Percentiles rank a stretch among this genome's conserved stretches.
These are phyloP conservation scores for Achatina immaculata DNA, from an alignment of 1,140 invertebrate genomes.

Conservation along the genomic window DNA sequence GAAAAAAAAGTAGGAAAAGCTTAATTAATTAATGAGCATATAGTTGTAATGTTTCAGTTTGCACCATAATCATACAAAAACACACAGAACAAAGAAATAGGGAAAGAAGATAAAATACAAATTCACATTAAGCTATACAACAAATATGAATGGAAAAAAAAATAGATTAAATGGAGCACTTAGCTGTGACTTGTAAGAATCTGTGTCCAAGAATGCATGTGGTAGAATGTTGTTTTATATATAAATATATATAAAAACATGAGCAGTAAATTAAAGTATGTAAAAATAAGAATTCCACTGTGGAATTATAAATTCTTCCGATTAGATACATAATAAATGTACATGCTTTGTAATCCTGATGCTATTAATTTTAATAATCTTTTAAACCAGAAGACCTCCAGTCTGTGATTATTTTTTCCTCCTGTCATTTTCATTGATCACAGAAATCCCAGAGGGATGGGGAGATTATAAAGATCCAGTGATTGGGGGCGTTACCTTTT, in stretches of 20 bases:
- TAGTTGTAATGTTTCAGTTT: too few relatives aligned
- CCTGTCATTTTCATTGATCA: background rate
- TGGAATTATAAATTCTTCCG: background rate
- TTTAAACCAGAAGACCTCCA: background rate
- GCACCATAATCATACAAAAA: too few relatives aligned
- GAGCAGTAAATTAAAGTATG: background rate
- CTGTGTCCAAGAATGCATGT: too few relatives aligned
- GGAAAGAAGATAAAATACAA: too few relatives aligned
- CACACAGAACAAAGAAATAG: too few relatives aligned
- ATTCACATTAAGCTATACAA: too few relatives aligned
- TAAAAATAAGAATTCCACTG: background rate
- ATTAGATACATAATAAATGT: background rate
- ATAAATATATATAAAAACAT: background rate
- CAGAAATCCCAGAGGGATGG: conserved; percentile 85
- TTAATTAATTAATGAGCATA: too few relatives aligned
- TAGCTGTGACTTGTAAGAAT: too few relatives aligned
- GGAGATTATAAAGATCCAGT: conserved; percentile 76
- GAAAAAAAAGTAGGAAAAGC: too few relatives aligned
- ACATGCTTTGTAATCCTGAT: background rate
- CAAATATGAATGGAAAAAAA: too few relatives aligned
- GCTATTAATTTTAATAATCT: background rate
- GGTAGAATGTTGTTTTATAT: too few relatives aligned
- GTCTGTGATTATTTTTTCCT: background rate
- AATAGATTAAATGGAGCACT: too few relatives aligned
- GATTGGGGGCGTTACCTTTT: conserved; percentile 76